Base-by-base conservation (phyloP, 1,140 invertebrate species). In the Doryteuthis pealeii region DNA sequence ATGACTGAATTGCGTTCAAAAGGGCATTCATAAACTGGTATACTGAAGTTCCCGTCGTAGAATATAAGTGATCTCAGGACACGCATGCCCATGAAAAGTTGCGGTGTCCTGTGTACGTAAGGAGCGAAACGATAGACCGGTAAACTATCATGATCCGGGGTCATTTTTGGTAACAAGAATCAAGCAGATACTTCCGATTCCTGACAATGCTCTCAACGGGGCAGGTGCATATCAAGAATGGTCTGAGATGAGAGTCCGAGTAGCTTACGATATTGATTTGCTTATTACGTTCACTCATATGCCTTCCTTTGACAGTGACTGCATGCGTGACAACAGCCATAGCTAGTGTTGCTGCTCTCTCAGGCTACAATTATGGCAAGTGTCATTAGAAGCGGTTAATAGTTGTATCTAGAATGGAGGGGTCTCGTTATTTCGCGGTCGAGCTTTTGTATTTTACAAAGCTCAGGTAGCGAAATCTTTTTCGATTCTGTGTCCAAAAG, bases 191-290 rank as follows among this genome's bases (percentile, higher is more conserved):
- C 85, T 80, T 85, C 81, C 95, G 94, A 26, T 93, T 90, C 15
- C 92, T 92, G 73, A 92, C 90, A 74, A 93, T 91, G 90, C 93
- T 93, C 86, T 95, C 94, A 66, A 93, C 91, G 0, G 97, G 97
- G 86, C 30, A 98, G 90, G 5, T 92, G n/a, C n/a, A n/a, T 91
- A 83, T 97, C 94, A 80, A 95, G 91, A 71, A 94, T 88, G 69
- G 88, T 89, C 90, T 98, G 96, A 35, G 95, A 97, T 0, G 96
- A 97, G 0, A 99, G 88, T 74, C 96, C 88, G 1, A 96, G 96
- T 67, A 98, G 88, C 12, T 93, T 91, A 35, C 98, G 90, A 87
- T 94, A 96, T 87, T 95, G 94, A 89, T 98, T 97, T 54, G 92
- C 91, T 32, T 93, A 98, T 93, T 33, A 98, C 91, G n/a, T 87